phyloP scores from a whole-genome alignment of 2,797 vertebrate species.

The Pempheris klunzingeri region DNA sequence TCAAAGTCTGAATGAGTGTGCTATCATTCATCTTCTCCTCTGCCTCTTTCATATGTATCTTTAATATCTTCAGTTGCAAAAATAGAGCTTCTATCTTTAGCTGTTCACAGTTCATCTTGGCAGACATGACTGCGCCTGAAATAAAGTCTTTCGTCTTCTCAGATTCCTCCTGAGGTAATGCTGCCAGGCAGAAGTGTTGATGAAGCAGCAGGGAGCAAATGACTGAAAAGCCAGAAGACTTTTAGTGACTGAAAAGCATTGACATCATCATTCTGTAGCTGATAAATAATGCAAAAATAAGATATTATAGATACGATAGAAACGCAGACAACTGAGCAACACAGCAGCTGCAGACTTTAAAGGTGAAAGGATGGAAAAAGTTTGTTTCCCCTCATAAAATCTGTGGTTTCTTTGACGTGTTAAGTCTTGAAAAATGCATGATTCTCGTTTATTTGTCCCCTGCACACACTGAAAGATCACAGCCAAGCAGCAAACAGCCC shows the following conservation, averaged over 20 bases:
- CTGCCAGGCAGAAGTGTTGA: conserved; percentile 64
- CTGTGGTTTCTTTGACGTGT: conserved; percentile 19
- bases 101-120: conserved; percentile 77
- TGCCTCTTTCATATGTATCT: conserved; percentile 77
- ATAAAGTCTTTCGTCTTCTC: conserved; percentile 67
- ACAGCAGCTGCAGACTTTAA: conserved; percentile 4
- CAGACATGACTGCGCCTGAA: conserved; percentile 75
- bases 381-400: conserved; percentile 18
- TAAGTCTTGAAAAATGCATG: conserved; percentile 59
- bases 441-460: conserved; percentile 48
- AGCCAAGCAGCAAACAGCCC: conserved; percentile 46
- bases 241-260: conserved; percentile 36
- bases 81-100: conserved; percentile 84
- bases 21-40: conserved; percentile 65
- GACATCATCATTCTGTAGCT: conserved; percentile 50
- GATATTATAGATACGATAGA: conserved; percentile 17
- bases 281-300: conserved; percentile 40
- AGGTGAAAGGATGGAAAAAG: conserved; percentile 17
- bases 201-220: conserved; percentile 54
- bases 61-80: conserved; percentile 78
- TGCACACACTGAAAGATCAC: conserved; percentile 38
- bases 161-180: conserved; percentile 62
- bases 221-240: conserved; percentile 9
- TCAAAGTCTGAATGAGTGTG: conserved; percentile 53
- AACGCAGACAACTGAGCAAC: conserved; percentile 16